A percentile compares a stretch with the other conserved stretches of the same genome.
These are phyloP conservation scores for Agrotis segetum DNA, from an alignment of 2,888 invertebrate genomes.

Conservation along the genomic window DNA sequence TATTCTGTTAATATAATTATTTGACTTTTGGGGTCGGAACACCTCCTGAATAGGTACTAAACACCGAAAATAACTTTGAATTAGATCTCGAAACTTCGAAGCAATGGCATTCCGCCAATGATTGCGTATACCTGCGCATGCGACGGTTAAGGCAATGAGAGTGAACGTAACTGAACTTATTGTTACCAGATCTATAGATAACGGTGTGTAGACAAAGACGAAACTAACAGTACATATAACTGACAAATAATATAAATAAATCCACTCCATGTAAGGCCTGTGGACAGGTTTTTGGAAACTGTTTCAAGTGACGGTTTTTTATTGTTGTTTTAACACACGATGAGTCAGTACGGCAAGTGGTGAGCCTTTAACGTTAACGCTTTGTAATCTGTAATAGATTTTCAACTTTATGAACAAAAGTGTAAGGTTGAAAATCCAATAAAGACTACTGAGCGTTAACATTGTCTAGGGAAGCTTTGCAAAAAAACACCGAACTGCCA, in stretches of 20 bases:
- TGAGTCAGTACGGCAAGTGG: too few relatives aligned
- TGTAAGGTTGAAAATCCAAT: too few relatives aligned
- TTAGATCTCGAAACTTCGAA: not conserved
- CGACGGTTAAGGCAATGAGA: constrained; percentile 2
- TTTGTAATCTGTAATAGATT: too few relatives aligned
- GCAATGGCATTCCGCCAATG: constrained; percentile 6
- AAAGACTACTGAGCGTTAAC: too few relatives aligned
- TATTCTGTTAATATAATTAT: too few relatives aligned
- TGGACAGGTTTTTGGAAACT: not conserved
- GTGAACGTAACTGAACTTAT: constrained; percentile 9
- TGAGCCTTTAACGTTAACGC: too few relatives aligned
- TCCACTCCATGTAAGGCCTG: not conserved
- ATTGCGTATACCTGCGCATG: not conserved
- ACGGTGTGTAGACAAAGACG: not conserved
- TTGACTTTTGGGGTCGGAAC: too few relatives aligned
- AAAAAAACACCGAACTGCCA: too few relatives aligned
- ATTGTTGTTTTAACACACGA: not conserved
- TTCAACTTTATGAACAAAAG: too few relatives aligned
- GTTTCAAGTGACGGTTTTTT: not conserved
- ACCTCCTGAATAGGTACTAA: too few relatives aligned
- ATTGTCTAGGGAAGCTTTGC: too few relatives aligned
- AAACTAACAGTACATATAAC: constrained; percentile 18
- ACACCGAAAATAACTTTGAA: not conserved
- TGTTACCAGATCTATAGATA: constrained; percentile 5
- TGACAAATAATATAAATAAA: not conserved